Base-by-base conservation (phyloP, 2,113 vertebrate genomes). In the Seriola dumerili region DNA sequence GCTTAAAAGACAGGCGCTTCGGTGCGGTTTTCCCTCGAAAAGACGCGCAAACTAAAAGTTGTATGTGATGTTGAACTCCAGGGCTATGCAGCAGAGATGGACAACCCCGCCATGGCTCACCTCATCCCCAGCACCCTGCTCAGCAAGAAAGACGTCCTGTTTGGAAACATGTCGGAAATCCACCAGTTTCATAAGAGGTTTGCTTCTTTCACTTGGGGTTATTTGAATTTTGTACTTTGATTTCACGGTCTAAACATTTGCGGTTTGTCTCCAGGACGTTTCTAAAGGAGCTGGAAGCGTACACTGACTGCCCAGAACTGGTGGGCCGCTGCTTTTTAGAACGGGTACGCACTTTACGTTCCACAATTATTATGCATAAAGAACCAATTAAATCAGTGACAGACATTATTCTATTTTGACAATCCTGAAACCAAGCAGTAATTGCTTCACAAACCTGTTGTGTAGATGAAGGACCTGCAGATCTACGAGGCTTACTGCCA, bases 401-500 rank as follows among this genome's bases (percentile, higher is more conserved):
- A 29, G 29, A 29, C 38, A 38, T 38, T 5, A 38, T 38, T 13
- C 13, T 4, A 46, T 46, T 46, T 14, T 46, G 46, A 46, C 4
- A 46, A 14, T 17, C 46, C 4, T 48, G 46, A 29, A 29, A 23
- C 54, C 54, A 55, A 23, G 23, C 9, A 55, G 9, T 9, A 55
- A 59, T 5, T 59, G 12, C 29, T 6, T 36, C 16, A 19, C 32
- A 36, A 16, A 10, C 59, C 14, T 19, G 7, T 42, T 42, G 0
- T 72, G 81, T 78, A 99, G 98, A 99, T 98, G 98, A 96, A 96
- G 83, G 98, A 99, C 80, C 97, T 99, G 85, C 97, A 98, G 95
- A 97, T 99, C 90, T 99, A 99, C 70, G 98, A 99, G 93, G 97
- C 97, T 81, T 99, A 99, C 89, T 99, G 98, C 89, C 98, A 99